phyloP scores from a whole-genome alignment of 2,113 vertebrate genomes.

The Pica pica region DNA sequence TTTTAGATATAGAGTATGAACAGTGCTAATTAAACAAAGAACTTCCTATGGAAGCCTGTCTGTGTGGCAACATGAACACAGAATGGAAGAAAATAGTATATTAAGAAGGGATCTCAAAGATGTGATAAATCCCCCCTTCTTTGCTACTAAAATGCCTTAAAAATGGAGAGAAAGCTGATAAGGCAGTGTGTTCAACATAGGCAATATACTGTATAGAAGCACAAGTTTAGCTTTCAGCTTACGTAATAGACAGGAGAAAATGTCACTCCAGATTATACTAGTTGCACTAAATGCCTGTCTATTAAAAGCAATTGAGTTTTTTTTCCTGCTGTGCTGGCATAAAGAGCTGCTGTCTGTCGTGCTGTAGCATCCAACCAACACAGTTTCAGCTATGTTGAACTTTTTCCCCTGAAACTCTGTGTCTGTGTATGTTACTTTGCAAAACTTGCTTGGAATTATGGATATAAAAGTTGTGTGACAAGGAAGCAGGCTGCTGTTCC shows the following conservation, averaged over 20 bases:
- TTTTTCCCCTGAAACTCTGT: background rate
- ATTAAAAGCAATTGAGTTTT: slow-evolving; percentile 18
- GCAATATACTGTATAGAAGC: background rate
- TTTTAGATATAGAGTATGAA: background rate
- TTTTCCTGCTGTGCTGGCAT: background rate
- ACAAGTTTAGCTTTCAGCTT: slow-evolving; percentile 15
- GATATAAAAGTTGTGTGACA: background rate
- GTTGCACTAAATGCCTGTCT: slow-evolving; percentile 37
- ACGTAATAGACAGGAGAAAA: slow-evolving; percentile 13
- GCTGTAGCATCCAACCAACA: background rate
- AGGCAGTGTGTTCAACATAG: background rate
- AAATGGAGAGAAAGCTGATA: background rate
- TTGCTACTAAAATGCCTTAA: background rate
- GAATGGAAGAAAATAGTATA: background rate
- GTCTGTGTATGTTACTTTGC: background rate
- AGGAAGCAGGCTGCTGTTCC: background rate
- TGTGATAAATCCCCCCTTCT: background rate
- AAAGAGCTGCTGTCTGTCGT: background rate
- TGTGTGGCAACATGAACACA: background rate
- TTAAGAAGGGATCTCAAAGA: background rate
- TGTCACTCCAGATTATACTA: slow-evolving; percentile 1
- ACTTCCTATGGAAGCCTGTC: background rate
- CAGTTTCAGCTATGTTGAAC: background rate
- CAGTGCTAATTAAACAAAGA: background rate
- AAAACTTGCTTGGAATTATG: background rate